Evolutionary conservation across 2,888 invertebrate species (phyloP), one percentile per base, ranked within the genome.

Genomic region (Tenthredo livida): DNA sequence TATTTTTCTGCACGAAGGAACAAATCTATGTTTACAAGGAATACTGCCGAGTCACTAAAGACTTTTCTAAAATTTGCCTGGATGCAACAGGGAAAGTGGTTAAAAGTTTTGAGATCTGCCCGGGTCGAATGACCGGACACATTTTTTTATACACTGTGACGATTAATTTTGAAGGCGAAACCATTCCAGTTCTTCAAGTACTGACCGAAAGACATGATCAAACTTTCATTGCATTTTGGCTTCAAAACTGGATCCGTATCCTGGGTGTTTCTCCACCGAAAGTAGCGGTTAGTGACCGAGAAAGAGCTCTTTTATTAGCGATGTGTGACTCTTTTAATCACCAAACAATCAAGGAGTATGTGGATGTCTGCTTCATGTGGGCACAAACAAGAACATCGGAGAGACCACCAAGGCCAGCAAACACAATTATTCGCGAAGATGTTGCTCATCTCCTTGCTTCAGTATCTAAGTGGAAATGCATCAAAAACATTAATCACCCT

Each of bases 61-160:
- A 54, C 54, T 54, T 54, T 17, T 54, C 54, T 54, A 54, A 54
- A 54, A 54, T 54, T 54, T 54, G 54, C 54, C 54, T 54, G 54
- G 54, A 54, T 54, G 54, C 54, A 17, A 54, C 54, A 54, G 54
- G 54, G 17, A 54, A 54, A 54, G 54, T 54, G 17, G 54, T 54
- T n/a, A 54, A 54, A 54, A 54, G 54, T 54, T 54, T 54, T 6
- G 54, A 54, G 54, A 54, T 54, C 54, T 54, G 54, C 17, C 54
- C 54, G 54, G 54, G 54, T 54, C 54, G 54, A 54, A 54, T 54
- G 54, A n/a, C n/a, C n/a, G n/a, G n/a, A n/a, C n/a, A n/a, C n/a
- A n/a, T n/a, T n/a, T n/a, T n/a, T n/a, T n/a, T 54, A n/a, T 54
- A 54, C 17, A 54, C 17, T 54, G 54, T 54, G n/a, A 54, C 54